phyloP scores from a whole-genome alignment of 2,113 vertebrate species.

The Fulmarus glacialis region DNA sequence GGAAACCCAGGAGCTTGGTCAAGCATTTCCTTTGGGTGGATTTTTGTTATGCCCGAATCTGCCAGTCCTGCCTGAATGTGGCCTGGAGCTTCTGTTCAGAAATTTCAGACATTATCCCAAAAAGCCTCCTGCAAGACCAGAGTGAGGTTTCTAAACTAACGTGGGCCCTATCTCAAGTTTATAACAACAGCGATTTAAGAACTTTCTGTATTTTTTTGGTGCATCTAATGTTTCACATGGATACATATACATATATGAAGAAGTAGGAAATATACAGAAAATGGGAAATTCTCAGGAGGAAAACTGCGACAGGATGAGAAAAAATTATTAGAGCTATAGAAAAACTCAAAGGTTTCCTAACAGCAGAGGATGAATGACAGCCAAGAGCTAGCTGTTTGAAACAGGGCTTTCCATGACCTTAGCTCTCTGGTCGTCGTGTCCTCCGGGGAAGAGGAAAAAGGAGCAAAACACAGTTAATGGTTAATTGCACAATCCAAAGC shows the following conservation, averaged over 20 bases:
- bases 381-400: neutral
- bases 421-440: neutral
- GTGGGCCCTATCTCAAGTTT: accelerated
- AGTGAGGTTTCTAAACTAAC: neutral
- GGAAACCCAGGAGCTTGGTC: neutral
- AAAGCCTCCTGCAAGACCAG: neutral
- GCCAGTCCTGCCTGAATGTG: neutral
- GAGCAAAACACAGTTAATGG: neutral
- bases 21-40: neutral
- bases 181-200: accelerated
- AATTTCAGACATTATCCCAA: neutral
- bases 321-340: neutral
- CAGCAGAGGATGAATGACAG: neutral
- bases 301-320: neutral
- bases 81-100: neutral
- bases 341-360: neutral
- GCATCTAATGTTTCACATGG: neutral
- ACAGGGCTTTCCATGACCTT: neutral
- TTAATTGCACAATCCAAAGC: neutral
- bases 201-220: neutral
- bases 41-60: neutral
- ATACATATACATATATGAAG: accelerated
- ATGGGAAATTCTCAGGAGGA: neutral
- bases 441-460: neutral
- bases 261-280: neutral